Evolutionary conservation across 2,888 invertebrate species (phyloP), one percentile per base, ranked within the genome.

Genomic region (Alentia gelatinosa): DNA sequence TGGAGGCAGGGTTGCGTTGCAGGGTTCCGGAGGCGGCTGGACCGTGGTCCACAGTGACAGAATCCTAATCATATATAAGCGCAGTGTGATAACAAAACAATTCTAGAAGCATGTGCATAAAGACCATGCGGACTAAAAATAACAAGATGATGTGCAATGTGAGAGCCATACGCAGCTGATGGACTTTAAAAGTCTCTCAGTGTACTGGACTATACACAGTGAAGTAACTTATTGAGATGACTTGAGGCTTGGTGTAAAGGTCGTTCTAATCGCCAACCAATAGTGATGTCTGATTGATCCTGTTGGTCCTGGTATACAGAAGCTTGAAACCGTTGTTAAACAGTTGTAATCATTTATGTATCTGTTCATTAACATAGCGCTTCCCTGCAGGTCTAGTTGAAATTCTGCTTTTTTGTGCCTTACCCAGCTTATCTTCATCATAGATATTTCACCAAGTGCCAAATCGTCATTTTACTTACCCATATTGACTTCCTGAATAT

Each of bases 71-170:
- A 30, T 30, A 68, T 68, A 63, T 63, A 68, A 68, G 68, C 68
- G 68, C 68, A 68, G 68, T 68, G 68, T 68, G 68, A 68, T 68
- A 68, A n/a, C n/a, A n/a, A n/a, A n/a, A n/a, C n/a, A n/a, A n/a
- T n/a, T n/a, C n/a, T n/a, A n/a, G n/a, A n/a, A n/a, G n/a, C n/a
- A n/a, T n/a, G n/a, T n/a, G n/a, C n/a, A n/a, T n/a, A n/a, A n/a
- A n/a, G n/a, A n/a, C n/a, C n/a, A n/a, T n/a, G n/a, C n/a, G n/a
- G n/a, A n/a, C n/a, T n/a, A n/a, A n/a, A n/a, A n/a, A n/a, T n/a
- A n/a, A 56, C 19, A 19, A 1, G 56, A 19, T n/a, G n/a, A 56
- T n/a, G 56, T 56, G 56, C 56, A 56, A 56, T 56, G 56, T 56
- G 19, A n/a, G 19, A 5, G n/a, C 3, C n/a, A 56, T 56, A 56